Percentiles rank a stretch among this genome's conserved stretches.
Conservation (phyloP, 2,113 vertebrate species). For the Otocyon megalotis region DNA sequence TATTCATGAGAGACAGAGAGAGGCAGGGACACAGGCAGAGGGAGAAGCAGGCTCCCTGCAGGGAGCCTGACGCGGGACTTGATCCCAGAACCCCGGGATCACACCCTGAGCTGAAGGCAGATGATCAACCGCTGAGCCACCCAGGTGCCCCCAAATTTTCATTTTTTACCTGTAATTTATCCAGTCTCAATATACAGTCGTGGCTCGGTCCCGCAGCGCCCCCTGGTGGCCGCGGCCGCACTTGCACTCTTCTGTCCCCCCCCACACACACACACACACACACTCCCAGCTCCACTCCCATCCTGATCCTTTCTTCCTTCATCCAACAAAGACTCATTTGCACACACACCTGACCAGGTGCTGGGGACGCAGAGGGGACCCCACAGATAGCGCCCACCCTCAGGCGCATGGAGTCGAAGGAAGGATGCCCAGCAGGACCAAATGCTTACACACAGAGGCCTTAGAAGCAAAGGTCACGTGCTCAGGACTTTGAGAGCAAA, state of each 20-base stretch:
- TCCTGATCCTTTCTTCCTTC: accelerated
- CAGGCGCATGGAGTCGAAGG: background rate
- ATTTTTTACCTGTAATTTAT: background rate
- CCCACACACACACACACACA: too few species aligned
- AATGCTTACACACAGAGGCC: background rate
- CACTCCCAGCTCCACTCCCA: background rate
- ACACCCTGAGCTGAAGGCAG: too few species aligned
- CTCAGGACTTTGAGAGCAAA: background rate
- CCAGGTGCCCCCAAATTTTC: background rate
- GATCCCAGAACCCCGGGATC: too few species aligned
- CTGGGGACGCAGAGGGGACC: background rate
- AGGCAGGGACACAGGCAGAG: too few species aligned
- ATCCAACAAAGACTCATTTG: background rate
- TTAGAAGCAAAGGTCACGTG: background rate
- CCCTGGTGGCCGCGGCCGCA: background rate
- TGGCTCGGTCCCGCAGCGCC: background rate
- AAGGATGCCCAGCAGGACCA: background rate
- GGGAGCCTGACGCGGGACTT: too few species aligned
- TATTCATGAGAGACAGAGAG: too few species aligned
- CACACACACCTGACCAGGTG: background rate
- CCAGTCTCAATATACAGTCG: background rate
- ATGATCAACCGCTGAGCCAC: too few species aligned
- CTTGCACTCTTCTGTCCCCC: background rate
- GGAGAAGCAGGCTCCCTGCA: too few species aligned
- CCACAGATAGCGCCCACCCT: background rate